A percentile compares a stretch with the other conserved stretches of the same genome.
Evolutionary conservation across 1,140 invertebrate genomes (phyloP).

Genomic region (Drosophila azteca): DNA sequence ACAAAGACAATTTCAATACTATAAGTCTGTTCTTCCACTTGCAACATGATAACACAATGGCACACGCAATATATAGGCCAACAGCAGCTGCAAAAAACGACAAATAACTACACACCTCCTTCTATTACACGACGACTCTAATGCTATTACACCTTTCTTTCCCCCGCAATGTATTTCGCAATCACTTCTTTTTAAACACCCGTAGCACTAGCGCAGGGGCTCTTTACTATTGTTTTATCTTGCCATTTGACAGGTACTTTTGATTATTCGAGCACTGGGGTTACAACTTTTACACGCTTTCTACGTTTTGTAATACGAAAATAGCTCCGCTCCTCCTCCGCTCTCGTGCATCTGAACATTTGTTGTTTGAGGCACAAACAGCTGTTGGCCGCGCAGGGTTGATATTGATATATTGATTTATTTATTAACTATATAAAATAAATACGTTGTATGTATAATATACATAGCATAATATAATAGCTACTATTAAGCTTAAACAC

Average conservation of each 20-base stretch:
- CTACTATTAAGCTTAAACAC: constrained; percentile 23
- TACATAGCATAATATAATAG: constrained; percentile 35
- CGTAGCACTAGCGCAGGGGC: not conserved
- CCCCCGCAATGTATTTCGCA: constrained; percentile 57
- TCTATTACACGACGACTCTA: constrained; percentile 3
- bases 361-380: constrained; percentile 59
- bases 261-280: constrained; percentile 1
- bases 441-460: constrained; percentile 48
- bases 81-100: not conserved
- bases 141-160: too few species aligned
- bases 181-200: constrained; percentile 55
- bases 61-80: not conserved
- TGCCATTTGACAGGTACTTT: constrained; percentile 4
- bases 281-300: constrained; percentile 42
- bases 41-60: not conserved
- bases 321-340: constrained; percentile 39
- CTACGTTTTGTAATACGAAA: constrained; percentile 66
- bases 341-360: constrained; percentile 42
- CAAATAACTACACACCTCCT: constrained; percentile 22
- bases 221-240: constrained; percentile 2
- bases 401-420: constrained; percentile 75
- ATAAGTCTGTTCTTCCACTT: constrained; percentile 14
- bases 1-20: constrained; percentile 36
- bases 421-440: constrained; percentile 74
- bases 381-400: constrained; percentile 53